A percentile compares a stretch with the other conserved stretches of the same genome.
These are phyloP conservation scores for Rhea americana DNA, from an alignment of 2,113 vertebrate genomes.

Conservation along the genomic window DNA sequence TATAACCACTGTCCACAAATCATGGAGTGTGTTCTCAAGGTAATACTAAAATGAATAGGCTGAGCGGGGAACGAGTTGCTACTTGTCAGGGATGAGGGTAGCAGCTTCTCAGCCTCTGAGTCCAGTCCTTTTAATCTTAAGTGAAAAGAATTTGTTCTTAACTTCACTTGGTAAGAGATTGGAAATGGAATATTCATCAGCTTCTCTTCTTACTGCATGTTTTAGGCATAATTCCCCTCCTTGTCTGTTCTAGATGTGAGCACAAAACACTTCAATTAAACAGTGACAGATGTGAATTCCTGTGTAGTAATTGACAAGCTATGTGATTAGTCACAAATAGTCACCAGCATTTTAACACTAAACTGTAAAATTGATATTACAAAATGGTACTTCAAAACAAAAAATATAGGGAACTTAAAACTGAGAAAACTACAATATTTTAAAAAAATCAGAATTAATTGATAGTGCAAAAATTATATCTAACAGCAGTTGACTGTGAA, in stretches of 20 bases:
- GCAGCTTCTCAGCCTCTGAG: neutral
- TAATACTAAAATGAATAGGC: neutral
- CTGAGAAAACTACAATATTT: too few relatives aligned
- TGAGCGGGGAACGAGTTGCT: neutral
- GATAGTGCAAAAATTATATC: neutral
- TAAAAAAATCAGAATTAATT: neutral
- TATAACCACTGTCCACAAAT: neutral
- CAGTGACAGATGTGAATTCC: neutral
- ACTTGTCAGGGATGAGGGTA: neutral
- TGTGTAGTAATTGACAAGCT: neutral
- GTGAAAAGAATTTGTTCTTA: neutral
- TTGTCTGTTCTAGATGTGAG: slow-evolving; percentile 6
- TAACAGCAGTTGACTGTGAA: neutral
- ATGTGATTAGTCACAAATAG: slow-evolving; percentile 6
- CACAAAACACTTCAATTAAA: slow-evolving; percentile 33
- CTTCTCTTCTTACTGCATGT: neutral
- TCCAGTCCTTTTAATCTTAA: neutral
- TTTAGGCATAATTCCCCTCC: slow-evolving; percentile 32
- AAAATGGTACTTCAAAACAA: slow-evolving; percentile 30
- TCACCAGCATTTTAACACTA: slow-evolving; percentile 10
- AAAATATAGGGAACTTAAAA: neutral
- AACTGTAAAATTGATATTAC: slow-evolving; percentile 21
- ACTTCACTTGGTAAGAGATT: neutral
- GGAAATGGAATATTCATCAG: slow-evolving; percentile 52
- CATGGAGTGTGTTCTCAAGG: neutral